Evolutionary conservation across 2,888 invertebrate species (phyloP), one percentile per base, ranked within the genome.

Genomic region (Eulithis prunata): DNA sequence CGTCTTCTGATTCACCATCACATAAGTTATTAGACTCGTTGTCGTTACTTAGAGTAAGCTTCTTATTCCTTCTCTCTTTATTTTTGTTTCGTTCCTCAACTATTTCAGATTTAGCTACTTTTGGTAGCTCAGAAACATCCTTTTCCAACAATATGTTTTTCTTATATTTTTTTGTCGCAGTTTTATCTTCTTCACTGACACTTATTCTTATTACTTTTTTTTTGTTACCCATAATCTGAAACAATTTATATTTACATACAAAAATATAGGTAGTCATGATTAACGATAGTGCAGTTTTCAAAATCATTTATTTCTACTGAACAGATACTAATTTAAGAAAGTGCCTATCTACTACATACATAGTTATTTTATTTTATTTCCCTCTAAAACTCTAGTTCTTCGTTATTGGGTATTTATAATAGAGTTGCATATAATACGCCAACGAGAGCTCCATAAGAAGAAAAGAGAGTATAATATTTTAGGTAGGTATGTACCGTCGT

Each of bases 191-290:
- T 64, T 59, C 32, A n/a, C 1, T 57, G 32, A 2, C 21, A 8
- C 52, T 55, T 28, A 53, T 52, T 7, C 32, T 12, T 5, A 21
- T 32, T 21, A 13, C 12, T 58, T 49, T 62, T 8, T 64, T 32
- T 64, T 36, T 57, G 2, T 65, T 65, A 2, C 64, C 46, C 64
- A 65, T 64, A 21, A 21, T 60, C 64, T 64, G 64, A 41, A 60
- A 60, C 41, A 59, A 64, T 43, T 28, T 21, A 13, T 32, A 32
- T 32, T 21, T 21, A 21, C 21, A 21, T 21, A 21, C 21, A 21
- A 21, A 21, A 21, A 21, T 21, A 21, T 21, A 21, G 21, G 21
- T 21, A 21, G 21, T 21, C 21, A 21, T 21, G 21, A 21, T 21
- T 21, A 21, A 32, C 4, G 4, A 32, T 32, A 5, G 32, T 32